Evolutionary conservation across 1,140 invertebrate species (phyloP).

Genomic region (Dreissena polymorpha): DNA sequence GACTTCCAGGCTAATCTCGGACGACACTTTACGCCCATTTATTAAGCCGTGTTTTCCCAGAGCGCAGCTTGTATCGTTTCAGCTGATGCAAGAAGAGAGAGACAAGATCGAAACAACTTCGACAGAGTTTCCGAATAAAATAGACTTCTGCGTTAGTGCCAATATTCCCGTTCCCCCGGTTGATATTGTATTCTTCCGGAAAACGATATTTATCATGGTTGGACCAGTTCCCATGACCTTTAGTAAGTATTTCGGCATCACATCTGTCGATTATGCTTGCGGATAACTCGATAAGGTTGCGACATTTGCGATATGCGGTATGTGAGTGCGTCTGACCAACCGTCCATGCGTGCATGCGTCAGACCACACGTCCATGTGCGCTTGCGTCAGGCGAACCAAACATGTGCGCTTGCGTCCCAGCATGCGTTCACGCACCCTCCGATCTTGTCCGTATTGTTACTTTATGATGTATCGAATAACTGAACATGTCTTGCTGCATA

Average conservation of each 20-base stretch:
- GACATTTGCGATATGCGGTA: neutral
- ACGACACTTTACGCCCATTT: no score
- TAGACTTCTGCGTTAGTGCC: conserved; percentile 27
- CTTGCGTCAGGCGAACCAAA: neutral
- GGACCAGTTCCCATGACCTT: conserved; percentile 27
- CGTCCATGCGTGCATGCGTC: neutral
- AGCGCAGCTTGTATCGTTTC: no score
- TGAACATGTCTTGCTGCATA: neutral
- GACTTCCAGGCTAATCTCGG: no score
- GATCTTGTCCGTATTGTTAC: no score
- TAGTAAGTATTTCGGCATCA: neutral
- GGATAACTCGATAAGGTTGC: neutral
- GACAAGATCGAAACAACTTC: neutral
- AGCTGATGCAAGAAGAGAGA: conserved; percentile 22
- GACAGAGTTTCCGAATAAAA: conserved; percentile 28
- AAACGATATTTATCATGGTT: neutral
- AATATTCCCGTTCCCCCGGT: conserved; percentile 29
- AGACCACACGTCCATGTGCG: neutral
- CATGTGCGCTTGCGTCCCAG: neutral
- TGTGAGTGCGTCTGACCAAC: neutral
- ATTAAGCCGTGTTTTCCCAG: no score
- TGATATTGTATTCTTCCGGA: conserved; percentile 20
- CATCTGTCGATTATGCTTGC: neutral
- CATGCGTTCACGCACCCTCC: no score
- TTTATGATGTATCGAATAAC: neutral